phyloP scores from a whole-genome alignment of 2,888 invertebrate species.

The Diloba caeruleocephala region DNA sequence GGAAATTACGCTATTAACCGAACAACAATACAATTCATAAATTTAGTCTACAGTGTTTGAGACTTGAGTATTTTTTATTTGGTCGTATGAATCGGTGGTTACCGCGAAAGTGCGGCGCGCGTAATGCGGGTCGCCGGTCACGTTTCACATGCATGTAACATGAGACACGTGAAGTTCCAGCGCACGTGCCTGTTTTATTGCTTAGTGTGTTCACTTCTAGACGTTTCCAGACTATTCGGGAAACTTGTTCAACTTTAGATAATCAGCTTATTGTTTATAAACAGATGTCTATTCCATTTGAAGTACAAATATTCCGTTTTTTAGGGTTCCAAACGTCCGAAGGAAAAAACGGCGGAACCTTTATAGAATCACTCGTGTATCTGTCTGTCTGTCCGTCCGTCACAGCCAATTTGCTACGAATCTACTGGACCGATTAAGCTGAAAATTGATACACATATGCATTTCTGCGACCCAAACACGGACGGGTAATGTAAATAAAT shows the following conservation, averaged over 20 bases:
- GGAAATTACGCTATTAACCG: slow-evolving; percentile 36
- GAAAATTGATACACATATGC: too few relatives aligned
- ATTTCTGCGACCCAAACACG: too few relatives aligned
- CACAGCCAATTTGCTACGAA: too few relatives aligned
- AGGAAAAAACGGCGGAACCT: too few relatives aligned
- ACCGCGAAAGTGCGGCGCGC: slow-evolving; percentile 55
- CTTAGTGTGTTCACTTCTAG: slow-evolving; percentile 38
- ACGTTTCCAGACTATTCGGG: slow-evolving; percentile 36
- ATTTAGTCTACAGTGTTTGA: background rate
- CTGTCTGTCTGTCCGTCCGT: too few relatives aligned
- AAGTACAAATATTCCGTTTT: too few relatives aligned
- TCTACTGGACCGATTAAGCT: too few relatives aligned
- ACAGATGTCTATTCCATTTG: background rate
- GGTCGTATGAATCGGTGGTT: slow-evolving; percentile 41
- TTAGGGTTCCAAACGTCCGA: too few relatives aligned
- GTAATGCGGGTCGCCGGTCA: slow-evolving; percentile 61
- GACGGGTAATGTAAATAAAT: too few relatives aligned
- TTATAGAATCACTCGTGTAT: too few relatives aligned
- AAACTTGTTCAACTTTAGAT: slow-evolving; percentile 25
- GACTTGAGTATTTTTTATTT: slow-evolving; percentile 38
- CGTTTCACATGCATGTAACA: too few relatives aligned
- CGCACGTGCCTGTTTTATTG: slow-evolving; percentile 64
- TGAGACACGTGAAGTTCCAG: slow-evolving; percentile 66
- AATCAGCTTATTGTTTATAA: background rate
- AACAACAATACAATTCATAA: slow-evolving; percentile 9